Percentiles rank a stretch among this genome's conserved stretches.
Conservation (phyloP, 2,888 invertebrate species). For the Pristionchus japonicus region DNA sequence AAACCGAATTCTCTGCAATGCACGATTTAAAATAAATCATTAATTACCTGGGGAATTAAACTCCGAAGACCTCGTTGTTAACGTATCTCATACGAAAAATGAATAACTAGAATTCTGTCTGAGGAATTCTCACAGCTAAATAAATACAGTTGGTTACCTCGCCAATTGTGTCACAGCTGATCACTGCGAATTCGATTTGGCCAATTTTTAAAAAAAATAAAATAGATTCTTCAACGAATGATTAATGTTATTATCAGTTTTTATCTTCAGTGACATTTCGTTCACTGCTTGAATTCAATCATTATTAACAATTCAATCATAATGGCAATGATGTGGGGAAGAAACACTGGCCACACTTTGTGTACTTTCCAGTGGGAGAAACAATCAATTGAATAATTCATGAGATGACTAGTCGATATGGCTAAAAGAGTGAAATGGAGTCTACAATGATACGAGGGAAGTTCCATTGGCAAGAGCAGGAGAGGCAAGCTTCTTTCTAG, state of each 20-base stretch:
- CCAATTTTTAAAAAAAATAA: too few species aligned
- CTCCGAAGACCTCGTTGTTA: too few species aligned
- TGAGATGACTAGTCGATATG: conserved; percentile 23
- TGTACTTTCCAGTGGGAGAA: background rate
- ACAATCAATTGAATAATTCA: background rate
- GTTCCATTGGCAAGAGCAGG: conserved; percentile 15
- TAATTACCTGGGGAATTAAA: too few species aligned
- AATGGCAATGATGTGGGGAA: conserved; percentile 14
- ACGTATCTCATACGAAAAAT: too few species aligned
- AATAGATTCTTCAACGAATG: background rate
- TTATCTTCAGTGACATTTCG: conserved; percentile 18
- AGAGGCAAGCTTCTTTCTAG: background rate
- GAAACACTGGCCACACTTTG: conserved; percentile 3
- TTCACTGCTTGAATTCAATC: conserved; percentile 3
- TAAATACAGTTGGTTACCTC: too few species aligned
- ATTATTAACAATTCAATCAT: conserved; percentile 29
- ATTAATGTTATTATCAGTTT: background rate
- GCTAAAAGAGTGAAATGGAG: background rate
- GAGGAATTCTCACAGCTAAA: too few species aligned
- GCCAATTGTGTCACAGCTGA: too few species aligned
- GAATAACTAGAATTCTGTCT: too few species aligned
- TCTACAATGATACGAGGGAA: conserved; percentile 15
- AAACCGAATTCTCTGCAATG: background rate
- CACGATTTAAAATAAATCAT: too few species aligned
- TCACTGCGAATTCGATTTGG: too few species aligned